A percentile compares a stretch with the other conserved stretches of the same genome.
These are phyloP conservation scores for Yponomeuta plumbellus DNA, from an alignment of 2,888 invertebrate genomes.

Conservation along the genomic window DNA sequence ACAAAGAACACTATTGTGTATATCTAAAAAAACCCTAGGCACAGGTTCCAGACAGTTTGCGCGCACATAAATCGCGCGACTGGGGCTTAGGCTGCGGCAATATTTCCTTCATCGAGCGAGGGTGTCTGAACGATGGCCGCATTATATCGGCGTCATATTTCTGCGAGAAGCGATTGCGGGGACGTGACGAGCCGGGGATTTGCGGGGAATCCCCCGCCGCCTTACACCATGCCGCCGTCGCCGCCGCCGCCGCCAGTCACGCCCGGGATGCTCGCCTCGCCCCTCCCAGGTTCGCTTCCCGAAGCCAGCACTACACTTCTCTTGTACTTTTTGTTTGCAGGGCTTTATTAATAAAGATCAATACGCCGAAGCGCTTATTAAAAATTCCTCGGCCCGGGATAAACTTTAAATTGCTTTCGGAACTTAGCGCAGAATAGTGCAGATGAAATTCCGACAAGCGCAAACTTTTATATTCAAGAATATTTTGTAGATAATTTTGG, in stretches of 20 bases:
- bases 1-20: neutral
- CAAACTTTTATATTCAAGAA: too few relatives aligned
- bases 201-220: constrained; percentile 28
- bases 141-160: constrained; percentile 64
- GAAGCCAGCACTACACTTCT: constrained; percentile 41
- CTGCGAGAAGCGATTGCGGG: constrained; percentile 53
- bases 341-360: constrained; percentile 57
- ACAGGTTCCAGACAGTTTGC: constrained; percentile 6
- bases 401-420: constrained; percentile 28
- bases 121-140: constrained; percentile 59
- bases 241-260: constrained; percentile 17
- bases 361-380: constrained; percentile 42
- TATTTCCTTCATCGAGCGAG: constrained; percentile 60
- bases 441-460: constrained; percentile 9
- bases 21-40: neutral
- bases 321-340: constrained; percentile 35
- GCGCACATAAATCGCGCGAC: constrained; percentile 9
- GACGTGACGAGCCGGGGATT: constrained; percentile 49
- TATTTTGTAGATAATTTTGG: neutral
- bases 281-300: constrained; percentile 24
- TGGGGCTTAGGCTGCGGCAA: constrained; percentile 47
- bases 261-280: constrained; percentile 18
- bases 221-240: constrained; percentile 34
- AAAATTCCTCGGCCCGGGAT: constrained; percentile 46
- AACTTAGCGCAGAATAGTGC: neutral